Base-by-base conservation (phyloP, 2,797 vertebrate species). In the Sternarchorhynchus goeldii region DNA sequence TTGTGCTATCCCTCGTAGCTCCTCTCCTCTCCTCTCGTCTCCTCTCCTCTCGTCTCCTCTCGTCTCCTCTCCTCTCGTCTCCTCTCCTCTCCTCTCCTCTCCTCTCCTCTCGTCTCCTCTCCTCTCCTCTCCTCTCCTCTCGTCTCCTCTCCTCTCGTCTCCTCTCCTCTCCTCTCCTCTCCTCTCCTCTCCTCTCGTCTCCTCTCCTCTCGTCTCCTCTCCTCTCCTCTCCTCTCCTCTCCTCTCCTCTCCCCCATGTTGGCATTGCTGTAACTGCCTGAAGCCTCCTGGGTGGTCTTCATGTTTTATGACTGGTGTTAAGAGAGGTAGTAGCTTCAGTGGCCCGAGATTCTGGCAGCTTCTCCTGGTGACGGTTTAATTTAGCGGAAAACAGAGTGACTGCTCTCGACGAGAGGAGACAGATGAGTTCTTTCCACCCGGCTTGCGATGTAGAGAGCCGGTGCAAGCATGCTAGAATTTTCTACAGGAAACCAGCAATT, bases 221-320 rank as follows among this genome's bases (percentile, higher is more conserved):
- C 36, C 60, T 76, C 63, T 87, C 74, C 31, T 83, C 81, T 50
- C 39, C 25, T 25, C 25, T 29, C 32, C 29, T 36, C 25, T 14
- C 18, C n/a, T 6, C 21, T 59, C 20, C 25, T 57, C 66, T 14
- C 55, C 62, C 75, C 78, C 70, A 14, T 29, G 63, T 58, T 71
- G 82, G 78, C 72, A 63, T 63, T 10, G 57, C 63, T 56, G 57
- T 68, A n/a, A 77, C 66, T 78, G 80, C 62, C 75, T 75, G 71
- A 59, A 73, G 66, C 67, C 70, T 77, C 81, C 4, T 75, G 83
- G 84, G 83, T 88, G 85, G 85, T 78, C 78, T 88, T 87, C 83
- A 76, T 81, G 76, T 82, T 88, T 85, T 53, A 82, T 84, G 76
- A 81, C 77, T 85, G 83, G 77, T 75, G 81, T 82, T 85, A 75